Evolutionary conservation across 2,888 invertebrate species (phyloP).

Genomic region (Hydrotaea diabolus): DNA sequence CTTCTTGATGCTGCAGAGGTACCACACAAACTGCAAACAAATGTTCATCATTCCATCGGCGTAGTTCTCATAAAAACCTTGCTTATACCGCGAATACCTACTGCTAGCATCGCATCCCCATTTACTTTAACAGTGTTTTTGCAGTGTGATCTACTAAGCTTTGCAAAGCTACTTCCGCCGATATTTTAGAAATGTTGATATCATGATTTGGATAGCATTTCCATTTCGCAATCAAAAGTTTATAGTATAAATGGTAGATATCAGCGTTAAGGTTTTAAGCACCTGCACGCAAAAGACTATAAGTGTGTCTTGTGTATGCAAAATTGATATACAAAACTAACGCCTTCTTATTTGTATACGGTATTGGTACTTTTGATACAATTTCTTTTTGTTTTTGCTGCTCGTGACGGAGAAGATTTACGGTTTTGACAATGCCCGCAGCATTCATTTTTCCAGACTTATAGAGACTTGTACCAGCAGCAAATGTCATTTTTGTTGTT

Average conservation of each 20-base stretch:
- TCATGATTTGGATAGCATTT: slow-evolving; percentile 48
- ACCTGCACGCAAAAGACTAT: slow-evolving; percentile 4
- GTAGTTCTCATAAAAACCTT: too few relatives aligned
- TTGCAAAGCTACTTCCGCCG: too few relatives aligned
- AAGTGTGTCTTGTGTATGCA: slow-evolving; percentile 3
- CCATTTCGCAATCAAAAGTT: slow-evolving; percentile 40
- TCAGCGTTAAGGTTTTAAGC: slow-evolving; percentile 9
- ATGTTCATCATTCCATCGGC: slow-evolving; percentile 40
- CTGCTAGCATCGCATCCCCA: slow-evolving; percentile 35
- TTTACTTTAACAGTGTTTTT: slow-evolving; percentile 35
- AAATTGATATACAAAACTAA: not conserved
- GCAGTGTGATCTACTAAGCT: too few relatives aligned
- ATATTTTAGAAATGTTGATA: slow-evolving; percentile 34
- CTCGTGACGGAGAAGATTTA: slow-evolving; percentile 35
- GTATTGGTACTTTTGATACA: too few relatives aligned
- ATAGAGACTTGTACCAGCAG: too few relatives aligned
- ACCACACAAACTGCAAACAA: slow-evolving; percentile 46
- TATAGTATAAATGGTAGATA: slow-evolving; percentile 40
- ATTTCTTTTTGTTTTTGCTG: slow-evolving; percentile 14
- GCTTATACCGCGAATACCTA: too few relatives aligned
- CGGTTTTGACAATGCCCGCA: slow-evolving; percentile 13
- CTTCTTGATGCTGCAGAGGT: slow-evolving; percentile 17
- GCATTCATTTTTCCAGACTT: not conserved
- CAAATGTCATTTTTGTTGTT: not conserved
- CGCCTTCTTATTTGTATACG: slow-evolving; percentile 8